Evolutionary conservation across 2,888 invertebrate species (phyloP).

Genomic region (Bombyx huttoni): DNA sequence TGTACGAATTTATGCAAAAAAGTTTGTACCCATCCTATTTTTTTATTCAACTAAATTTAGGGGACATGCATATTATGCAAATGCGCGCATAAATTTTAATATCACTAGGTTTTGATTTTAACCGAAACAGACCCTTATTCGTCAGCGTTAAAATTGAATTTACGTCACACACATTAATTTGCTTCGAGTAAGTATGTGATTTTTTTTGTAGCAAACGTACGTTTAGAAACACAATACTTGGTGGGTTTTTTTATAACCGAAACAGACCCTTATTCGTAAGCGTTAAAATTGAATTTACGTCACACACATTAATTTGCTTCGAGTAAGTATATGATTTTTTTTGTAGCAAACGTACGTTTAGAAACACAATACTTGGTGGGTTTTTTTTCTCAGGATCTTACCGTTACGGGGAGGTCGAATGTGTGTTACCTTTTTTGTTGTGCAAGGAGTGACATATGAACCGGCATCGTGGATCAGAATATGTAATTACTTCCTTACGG

Average conservation of each 20-base stretch:
- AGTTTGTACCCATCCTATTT: conserved; percentile 73
- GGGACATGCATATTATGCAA: conserved; percentile 73
- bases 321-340: conserved; percentile 59
- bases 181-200: conserved; percentile 57
- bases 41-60: conserved; percentile 72
- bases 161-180: conserved; percentile 17
- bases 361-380: conserved; percentile 48
- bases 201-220: conserved; percentile 32
- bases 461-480: conserved; percentile 65
- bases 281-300: conserved; percentile 13
- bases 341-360: conserved; percentile 22
- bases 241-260: too few relatives aligned
- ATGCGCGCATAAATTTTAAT: conserved; percentile 70
- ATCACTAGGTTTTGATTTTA: conserved; percentile 16
- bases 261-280: not conserved
- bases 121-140: not conserved
- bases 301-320: conserved; percentile 28
- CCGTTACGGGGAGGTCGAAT: conserved; percentile 55
- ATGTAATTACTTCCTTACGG: conserved; percentile 72
- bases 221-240: too few relatives aligned
- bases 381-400: conserved; percentile 65
- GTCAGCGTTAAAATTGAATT: conserved; percentile 9
- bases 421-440: conserved; percentile 49
- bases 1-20: conserved; percentile 73
- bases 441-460: conserved; percentile 63